Conservation (phyloP, 1,140 invertebrate species). For the Drosophila saltans region DNA sequence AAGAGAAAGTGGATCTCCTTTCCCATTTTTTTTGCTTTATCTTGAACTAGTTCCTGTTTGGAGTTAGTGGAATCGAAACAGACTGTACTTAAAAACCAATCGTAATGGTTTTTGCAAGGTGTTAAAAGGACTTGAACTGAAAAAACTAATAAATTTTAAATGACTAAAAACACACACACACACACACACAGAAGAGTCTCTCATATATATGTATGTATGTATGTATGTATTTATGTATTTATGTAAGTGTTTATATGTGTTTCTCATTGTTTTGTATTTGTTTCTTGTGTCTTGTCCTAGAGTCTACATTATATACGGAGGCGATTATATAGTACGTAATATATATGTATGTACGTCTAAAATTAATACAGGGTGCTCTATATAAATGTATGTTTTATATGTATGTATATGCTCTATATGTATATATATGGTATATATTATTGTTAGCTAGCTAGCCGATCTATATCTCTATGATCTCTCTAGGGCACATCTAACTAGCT, state of each 20-base stretch:
- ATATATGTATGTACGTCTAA: background rate
- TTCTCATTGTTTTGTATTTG: background rate
- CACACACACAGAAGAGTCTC: background rate
- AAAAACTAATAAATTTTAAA: too few species aligned
- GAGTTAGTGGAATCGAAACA: too few species aligned
- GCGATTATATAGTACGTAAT: background rate
- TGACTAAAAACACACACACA: too few species aligned
- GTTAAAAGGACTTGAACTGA: too few species aligned
- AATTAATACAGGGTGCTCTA: background rate
- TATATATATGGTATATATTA: background rate
- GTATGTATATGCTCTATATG: too few species aligned
- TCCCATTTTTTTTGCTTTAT: too few species aligned
- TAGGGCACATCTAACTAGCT: constrained; percentile 3
- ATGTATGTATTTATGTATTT: background rate
- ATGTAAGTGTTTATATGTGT: background rate
- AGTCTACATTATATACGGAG: background rate
- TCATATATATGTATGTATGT: constrained; percentile 21
- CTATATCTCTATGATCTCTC: background rate
- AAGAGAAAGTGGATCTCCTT: too few species aligned
- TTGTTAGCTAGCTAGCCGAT: background rate
- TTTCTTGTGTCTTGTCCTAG: background rate
- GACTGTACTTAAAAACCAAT: too few species aligned
- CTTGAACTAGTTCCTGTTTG: too few species aligned
- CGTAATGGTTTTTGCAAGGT: too few species aligned
- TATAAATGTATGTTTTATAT: background rate